Evolutionary conservation across 1,140 invertebrate species (phyloP).

Genomic region (Arion vulgaris): DNA sequence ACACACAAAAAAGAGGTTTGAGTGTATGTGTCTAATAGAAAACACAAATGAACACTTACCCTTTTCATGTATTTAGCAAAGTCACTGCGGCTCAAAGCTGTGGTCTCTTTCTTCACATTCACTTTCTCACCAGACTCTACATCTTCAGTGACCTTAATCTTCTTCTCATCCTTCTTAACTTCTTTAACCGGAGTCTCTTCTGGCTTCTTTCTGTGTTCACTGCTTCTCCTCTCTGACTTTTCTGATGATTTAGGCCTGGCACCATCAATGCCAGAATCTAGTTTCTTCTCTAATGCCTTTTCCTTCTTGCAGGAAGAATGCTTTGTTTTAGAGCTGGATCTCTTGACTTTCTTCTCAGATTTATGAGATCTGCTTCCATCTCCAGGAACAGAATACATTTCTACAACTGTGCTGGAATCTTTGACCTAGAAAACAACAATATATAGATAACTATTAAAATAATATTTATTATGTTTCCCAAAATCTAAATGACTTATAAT

Average conservation of each 20-base stretch:
- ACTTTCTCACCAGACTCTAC: constrained; percentile 45
- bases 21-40: not conserved
- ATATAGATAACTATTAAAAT: too few species aligned
- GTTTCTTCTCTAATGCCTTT: not conserved
- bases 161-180: constrained; percentile 13
- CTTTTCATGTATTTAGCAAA: constrained; percentile 57
- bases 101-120: constrained; percentile 30
- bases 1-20: not conserved
- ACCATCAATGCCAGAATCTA: not conserved
- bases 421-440: constrained; percentile 1
- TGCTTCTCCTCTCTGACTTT: not conserved
- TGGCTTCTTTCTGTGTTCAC: not conserved
- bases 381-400: not conserved
- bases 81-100: constrained; percentile 42
- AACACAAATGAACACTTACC: constrained; percentile 36
- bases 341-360: constrained; percentile 3
- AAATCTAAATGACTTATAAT: too few species aligned
- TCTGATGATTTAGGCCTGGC: not conserved
- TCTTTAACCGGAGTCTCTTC: not conserved
- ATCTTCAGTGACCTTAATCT: constrained; percentile 1
- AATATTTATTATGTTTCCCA: too few species aligned
- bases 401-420: not conserved
- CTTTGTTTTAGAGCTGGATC: not conserved
- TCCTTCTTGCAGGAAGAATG: not conserved
- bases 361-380: not conserved